These are phyloP conservation scores for Ataeniobius toweri DNA, from an alignment of 2,797 vertebrate genomes.

Conservation along the genomic window DNA sequence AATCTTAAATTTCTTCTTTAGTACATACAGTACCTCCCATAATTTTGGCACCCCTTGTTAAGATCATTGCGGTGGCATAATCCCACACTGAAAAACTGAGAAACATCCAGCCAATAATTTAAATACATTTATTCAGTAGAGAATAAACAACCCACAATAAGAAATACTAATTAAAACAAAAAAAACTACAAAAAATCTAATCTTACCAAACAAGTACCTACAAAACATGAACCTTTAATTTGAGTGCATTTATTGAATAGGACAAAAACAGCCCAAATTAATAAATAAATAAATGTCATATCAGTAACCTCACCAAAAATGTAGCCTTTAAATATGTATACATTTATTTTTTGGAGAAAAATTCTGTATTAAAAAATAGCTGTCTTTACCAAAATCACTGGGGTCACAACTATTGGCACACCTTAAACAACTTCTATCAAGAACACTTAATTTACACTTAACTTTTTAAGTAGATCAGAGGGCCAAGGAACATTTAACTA, in stretches of 20 bases:
- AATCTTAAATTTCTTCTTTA: background rate
- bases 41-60: too few species aligned
- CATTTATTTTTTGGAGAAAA: background rate
- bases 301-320: too few species aligned
- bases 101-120: background rate
- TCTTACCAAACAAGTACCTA: background rate
- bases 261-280: background rate
- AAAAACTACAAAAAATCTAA: background rate
- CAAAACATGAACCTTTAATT: background rate
- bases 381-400: background rate
- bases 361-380: background rate
- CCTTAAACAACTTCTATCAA: background rate
- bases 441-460: background rate
- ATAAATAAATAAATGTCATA: too few species aligned
- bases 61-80: background rate
- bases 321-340: background rate
- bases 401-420: background rate
- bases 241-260: background rate
- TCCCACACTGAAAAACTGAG: background rate
- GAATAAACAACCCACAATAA: background rate
- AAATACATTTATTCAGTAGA: background rate
- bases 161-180: background rate
- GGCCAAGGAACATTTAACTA: background rate
- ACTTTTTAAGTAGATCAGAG: too few species aligned
- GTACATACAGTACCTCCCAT: background rate